These are phyloP conservation scores for Gyrodactylus bullatarudis DNA, from an alignment of 1,140 invertebrate species.

Conservation along the genomic window DNA sequence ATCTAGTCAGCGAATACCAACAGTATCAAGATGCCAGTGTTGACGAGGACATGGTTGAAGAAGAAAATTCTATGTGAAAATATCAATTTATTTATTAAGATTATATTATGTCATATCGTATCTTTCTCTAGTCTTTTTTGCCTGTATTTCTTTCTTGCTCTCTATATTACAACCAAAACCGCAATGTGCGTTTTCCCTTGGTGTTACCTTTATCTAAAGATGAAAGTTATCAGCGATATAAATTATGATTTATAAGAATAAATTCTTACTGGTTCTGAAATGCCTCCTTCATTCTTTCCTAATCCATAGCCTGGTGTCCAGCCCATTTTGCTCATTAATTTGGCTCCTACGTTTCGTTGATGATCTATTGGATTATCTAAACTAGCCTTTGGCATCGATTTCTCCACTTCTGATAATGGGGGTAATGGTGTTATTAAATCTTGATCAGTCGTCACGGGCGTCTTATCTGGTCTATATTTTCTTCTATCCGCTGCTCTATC, in stretches of 20 bases:
- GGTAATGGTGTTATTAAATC: neutral
- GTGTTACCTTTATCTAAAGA: neutral
- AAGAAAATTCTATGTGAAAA: slow-evolving; percentile 26
- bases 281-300: neutral
- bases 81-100: neutral
- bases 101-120: neutral
- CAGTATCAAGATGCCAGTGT: slow-evolving; percentile 54
- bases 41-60: slow-evolving; percentile 31
- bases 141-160: neutral
- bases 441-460: neutral
- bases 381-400: neutral
- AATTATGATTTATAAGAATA: neutral
- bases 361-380: neutral
- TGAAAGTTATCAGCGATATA: neutral
- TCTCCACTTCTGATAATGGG: neutral
- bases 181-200: neutral
- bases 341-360: neutral
- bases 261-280: neutral
- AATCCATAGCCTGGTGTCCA: neutral
- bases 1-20: slow-evolving; percentile 57
- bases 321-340: neutral
- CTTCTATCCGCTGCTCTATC: neutral
- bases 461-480: neutral
- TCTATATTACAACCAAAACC: neutral
- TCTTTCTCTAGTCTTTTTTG: neutral